A percentile compares a stretch with the other conserved stretches of the same genome.
Evolutionary conservation across 2,888 invertebrate genomes (phyloP).

Genomic region (Camponotus fellah): DNA sequence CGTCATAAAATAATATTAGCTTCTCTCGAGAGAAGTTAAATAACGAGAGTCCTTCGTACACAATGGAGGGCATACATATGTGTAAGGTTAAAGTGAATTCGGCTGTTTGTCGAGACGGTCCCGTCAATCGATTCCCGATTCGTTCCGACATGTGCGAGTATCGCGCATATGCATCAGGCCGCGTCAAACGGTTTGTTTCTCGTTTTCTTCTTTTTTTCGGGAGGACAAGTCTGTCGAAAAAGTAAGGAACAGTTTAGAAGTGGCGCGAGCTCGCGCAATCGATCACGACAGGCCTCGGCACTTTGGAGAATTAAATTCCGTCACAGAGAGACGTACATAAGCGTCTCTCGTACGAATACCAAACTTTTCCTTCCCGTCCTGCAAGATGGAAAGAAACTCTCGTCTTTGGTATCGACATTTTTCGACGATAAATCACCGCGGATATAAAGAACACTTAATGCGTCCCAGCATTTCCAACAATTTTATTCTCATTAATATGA

Average conservation of each 20-base stretch:
- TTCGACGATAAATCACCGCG: conserved; percentile 51
- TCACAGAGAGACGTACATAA: conserved; percentile 49
- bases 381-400: conserved; percentile 44
- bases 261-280: conserved; percentile 68
- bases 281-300: conserved; percentile 66
- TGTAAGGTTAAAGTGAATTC: conserved; percentile 14
- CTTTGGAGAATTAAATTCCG: conserved; percentile 63
- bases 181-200: conserved; percentile 6
- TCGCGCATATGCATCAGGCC: conserved; percentile 11
- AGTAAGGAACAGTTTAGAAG: conserved; percentile 46
- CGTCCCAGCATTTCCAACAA: conserved; percentile 21
- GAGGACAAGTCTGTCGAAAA: conserved; percentile 29
- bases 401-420: conserved; percentile 52
- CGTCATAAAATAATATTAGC: conserved; percentile 26
- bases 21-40: conserved; percentile 5
- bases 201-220: background rate
- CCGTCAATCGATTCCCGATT: conserved; percentile 48
- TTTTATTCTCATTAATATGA: conserved; percentile 47
- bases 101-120: conserved; percentile 51
- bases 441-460: conserved; percentile 51
- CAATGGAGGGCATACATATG: background rate
- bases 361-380: conserved; percentile 48
- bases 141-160: conserved; percentile 48
- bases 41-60: background rate
- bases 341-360: conserved; percentile 53